Evolutionary conservation across 1,140 invertebrate genomes (phyloP), one percentile per base, ranked within the genome.

Genomic region (Brachionus rubens): DNA sequence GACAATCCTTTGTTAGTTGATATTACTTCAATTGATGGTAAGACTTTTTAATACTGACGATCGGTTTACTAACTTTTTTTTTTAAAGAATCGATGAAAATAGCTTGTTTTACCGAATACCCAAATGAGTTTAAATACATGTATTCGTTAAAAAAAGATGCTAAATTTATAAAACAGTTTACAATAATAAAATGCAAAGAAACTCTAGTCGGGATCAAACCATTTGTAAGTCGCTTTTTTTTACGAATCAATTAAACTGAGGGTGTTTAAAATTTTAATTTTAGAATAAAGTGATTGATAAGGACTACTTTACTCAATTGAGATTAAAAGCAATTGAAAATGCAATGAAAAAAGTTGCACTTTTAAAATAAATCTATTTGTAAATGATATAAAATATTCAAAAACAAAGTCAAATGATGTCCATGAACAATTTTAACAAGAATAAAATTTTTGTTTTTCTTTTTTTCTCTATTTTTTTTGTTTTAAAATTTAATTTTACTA

Each of bases 81-180:
- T 28, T 50, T 72, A 21, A 7, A 72, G 68, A 48, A 14, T 21
- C 21, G 10, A 72, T 12, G 2, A 72, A 72, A 72, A 72, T 72
- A 24, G 30, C 68, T 1, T 72, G 68, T 54, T 54, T 72, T 21
- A 41, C 30, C 30, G 68, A 72, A 50, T 54, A 72, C 21, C 50
- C 46, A 10, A 72, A 72, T 24, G 68, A 72, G 10, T 72, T 72
- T 12, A 72, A 72, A 54, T 72, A 72, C n/a, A 50, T 72, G 68
- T 72, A 72, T 54, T 72, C 68, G 26, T 30, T 72, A 9, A 48
- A 54, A 72, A 72, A 72, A 41, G 50, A 54, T 41, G 33, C 46
- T 12, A 54, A 72, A 21, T 52, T 50, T 54, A 40, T 72, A 19
- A 48, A 72, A 50, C n/a, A 72, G 4, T 72, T 50, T n/a, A 54